Evolutionary conservation across 1,140 invertebrate genomes (phyloP).

Genomic region (Pomacea maculata): DNA sequence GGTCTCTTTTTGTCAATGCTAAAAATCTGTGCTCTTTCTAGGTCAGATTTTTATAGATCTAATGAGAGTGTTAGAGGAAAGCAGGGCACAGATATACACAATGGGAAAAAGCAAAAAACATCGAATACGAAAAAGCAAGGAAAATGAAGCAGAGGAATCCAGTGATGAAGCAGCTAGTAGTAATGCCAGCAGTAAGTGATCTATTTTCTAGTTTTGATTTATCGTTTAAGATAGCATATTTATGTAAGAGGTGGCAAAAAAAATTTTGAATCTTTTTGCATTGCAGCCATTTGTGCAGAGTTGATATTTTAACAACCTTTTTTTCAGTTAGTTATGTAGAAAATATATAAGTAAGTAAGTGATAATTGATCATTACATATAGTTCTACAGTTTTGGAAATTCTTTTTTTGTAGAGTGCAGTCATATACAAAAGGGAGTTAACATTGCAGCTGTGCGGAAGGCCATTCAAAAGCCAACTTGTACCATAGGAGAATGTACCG

Average conservation of each 20-base stretch:
- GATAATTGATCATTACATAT: too few species aligned
- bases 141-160: slow-evolving; percentile 48
- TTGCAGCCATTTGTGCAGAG: too few species aligned
- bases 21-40: not conserved
- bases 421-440: slow-evolving; percentile 77
- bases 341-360: too few species aligned
- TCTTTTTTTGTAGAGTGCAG: slow-evolving; percentile 67
- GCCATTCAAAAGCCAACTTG: slow-evolving; percentile 68
- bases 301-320: too few species aligned
- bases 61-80: slow-evolving; percentile 58
- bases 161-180: slow-evolving; percentile 51
- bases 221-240: too few species aligned
- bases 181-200: slow-evolving; percentile 6
- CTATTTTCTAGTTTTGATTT: too few species aligned
- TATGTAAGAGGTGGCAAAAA: too few species aligned
- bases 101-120: slow-evolving; percentile 61
- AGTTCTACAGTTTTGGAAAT: too few species aligned
- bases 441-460: slow-evolving; percentile 73
- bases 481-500: slow-evolving; percentile 70
- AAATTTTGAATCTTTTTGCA: too few species aligned
- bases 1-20: too few species aligned
- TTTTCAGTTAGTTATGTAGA: too few species aligned
- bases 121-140: slow-evolving; percentile 49
- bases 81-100: slow-evolving; percentile 46
- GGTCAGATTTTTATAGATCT: not conserved